Conservation (phyloP, 2,113 vertebrate genomes). For the Salvelinus sp. region DNA sequence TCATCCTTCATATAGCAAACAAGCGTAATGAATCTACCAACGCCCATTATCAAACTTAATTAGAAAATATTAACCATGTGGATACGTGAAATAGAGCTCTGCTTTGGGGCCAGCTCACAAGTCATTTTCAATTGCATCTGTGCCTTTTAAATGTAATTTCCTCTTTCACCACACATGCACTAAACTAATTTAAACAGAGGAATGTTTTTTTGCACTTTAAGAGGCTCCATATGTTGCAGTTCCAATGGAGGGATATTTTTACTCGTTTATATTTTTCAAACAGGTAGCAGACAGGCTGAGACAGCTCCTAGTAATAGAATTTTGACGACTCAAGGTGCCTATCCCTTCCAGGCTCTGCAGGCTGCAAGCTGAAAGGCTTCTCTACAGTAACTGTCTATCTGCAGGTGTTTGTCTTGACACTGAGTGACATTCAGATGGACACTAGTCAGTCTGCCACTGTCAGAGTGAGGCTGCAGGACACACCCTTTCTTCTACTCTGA, state of each 20-base stretch:
- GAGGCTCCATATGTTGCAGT: background rate
- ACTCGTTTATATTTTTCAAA: background rate
- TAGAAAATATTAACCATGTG: constrained; percentile 19
- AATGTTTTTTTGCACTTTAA: constrained; percentile 25
- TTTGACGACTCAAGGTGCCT: background rate
- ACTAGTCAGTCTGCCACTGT: background rate
- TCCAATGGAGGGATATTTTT: background rate
- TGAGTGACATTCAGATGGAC: background rate
- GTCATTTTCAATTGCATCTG: constrained; percentile 19
- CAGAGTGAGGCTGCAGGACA: constrained; percentile 11
- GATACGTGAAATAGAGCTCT: constrained; percentile 16
- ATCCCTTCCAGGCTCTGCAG: background rate
- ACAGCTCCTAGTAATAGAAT: background rate
- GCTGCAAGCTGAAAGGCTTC: background rate
- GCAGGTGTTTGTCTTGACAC: constrained; percentile 16
- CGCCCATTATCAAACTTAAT: constrained; percentile 39
- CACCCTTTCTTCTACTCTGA: constrained; percentile 10
- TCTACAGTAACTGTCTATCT: constrained; percentile 6
- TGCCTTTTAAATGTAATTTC: constrained; percentile 9
- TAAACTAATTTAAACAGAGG: constrained; percentile 1
- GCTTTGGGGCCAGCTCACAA: background rate
- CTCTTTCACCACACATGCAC: background rate
- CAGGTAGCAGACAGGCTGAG: background rate
- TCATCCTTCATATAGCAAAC: constrained; percentile 24
- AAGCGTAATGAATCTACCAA: constrained; percentile 24